Conservation (phyloP, 2,888 invertebrate genomes). For the Thumatha senex region DNA sequence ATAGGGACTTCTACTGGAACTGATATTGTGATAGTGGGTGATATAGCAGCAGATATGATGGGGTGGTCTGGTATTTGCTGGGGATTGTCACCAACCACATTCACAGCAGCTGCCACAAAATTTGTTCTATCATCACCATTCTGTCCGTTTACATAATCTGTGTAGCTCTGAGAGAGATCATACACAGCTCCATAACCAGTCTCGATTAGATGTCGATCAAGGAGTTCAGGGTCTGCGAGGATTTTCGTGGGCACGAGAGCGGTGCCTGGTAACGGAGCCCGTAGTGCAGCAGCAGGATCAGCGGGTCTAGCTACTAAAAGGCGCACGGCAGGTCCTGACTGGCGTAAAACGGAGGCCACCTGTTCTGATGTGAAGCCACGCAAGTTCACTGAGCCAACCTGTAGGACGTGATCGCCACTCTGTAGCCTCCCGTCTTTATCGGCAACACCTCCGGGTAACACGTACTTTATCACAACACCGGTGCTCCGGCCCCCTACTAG, state of each 20-base stretch:
- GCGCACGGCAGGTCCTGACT: slow-evolving; percentile 92
- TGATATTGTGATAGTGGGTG: slow-evolving; percentile 77
- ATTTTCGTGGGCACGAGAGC: slow-evolving; percentile 97
- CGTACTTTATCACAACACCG: slow-evolving; percentile 99
- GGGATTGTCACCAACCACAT: slow-evolving; percentile 72
- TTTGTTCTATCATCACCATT: slow-evolving; percentile 57
- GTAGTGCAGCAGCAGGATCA: slow-evolving; percentile 92
- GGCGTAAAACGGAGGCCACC: slow-evolving; percentile 87
- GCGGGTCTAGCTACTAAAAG: slow-evolving; percentile 97
- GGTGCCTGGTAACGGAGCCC: slow-evolving; percentile 90
- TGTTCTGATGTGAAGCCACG: slow-evolving; percentile 98
- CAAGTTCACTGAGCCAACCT: slow-evolving; percentile 96
- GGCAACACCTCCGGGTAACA: slow-evolving; percentile 97
- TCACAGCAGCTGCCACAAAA: slow-evolving; percentile 70
- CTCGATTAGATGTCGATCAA: slow-evolving; percentile 92
- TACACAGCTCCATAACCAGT: slow-evolving; percentile 87
- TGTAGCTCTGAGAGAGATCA: slow-evolving; percentile 71
- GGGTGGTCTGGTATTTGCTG: slow-evolving; percentile 70
- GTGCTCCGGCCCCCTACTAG: slow-evolving; percentile 99
- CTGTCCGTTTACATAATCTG: slow-evolving; percentile 66
- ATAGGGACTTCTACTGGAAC: slow-evolving; percentile 83
- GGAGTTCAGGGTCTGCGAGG: slow-evolving; percentile 94
- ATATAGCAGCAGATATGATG: slow-evolving; percentile 59
- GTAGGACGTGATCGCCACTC: slow-evolving; percentile 98
- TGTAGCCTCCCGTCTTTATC: slow-evolving; percentile 97